Conservation (phyloP, 1,140 invertebrate species). For the Fopius arisanus region DNA sequence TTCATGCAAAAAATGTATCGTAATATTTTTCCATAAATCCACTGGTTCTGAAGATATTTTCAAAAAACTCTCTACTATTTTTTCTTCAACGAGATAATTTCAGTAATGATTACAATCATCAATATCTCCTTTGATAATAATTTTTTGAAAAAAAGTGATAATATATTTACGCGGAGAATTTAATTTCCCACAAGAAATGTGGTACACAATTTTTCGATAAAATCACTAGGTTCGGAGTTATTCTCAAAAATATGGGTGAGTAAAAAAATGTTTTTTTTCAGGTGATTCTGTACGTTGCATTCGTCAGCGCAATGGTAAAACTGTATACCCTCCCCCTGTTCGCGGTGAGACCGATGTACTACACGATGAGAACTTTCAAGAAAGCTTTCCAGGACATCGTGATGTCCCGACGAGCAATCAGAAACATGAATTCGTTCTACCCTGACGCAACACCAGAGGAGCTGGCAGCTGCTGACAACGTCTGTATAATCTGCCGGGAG, state of each 20-base stretch:
- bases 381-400: slow-evolving; percentile 98
- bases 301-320: slow-evolving; percentile 96
- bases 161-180: background rate
- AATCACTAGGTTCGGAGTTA: background rate
- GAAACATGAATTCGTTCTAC: slow-evolving; percentile 98
- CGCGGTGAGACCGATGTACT: slow-evolving; percentile 98
- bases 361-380: slow-evolving; percentile 96
- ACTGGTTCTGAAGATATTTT: background rate
- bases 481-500: slow-evolving; percentile 96
- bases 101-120: no score
- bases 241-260: background rate
- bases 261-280: slow-evolving; percentile 57
- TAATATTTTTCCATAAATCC: background rate
- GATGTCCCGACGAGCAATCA: slow-evolving; percentile 93
- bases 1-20: background rate
- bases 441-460: slow-evolving; percentile 96
- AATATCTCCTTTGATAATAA: slow-evolving; percentile 47
- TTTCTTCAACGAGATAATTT: no score
- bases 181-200: background rate
- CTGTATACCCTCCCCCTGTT: slow-evolving; percentile 98
- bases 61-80: no score
- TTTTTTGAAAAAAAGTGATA: background rate
- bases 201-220: background rate
- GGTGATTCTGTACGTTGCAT: slow-evolving; percentile 92
- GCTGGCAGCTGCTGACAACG: slow-evolving; percentile 92